phyloP scores from a whole-genome alignment of 2,113 vertebrate species.

The Oreocharis arfaki region DNA sequence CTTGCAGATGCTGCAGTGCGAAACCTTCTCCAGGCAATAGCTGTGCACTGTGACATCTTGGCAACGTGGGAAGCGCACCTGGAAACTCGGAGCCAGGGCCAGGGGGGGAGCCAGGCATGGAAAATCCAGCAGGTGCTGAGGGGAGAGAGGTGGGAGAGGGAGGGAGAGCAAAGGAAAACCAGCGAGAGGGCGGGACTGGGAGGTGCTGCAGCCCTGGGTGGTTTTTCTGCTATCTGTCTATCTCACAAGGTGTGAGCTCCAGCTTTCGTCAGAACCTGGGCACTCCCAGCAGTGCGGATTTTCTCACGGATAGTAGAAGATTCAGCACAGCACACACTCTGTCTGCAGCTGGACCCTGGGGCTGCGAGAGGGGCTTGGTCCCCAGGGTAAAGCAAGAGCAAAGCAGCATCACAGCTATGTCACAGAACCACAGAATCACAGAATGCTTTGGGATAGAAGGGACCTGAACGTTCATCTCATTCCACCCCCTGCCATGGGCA shows the following conservation, averaged over 20 bases:
- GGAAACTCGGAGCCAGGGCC: neutral
- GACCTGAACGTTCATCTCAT: neutral
- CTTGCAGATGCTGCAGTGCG: neutral
- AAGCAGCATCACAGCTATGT: neutral
- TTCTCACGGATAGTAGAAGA: neutral
- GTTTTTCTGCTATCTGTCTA: neutral
- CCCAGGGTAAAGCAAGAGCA: neutral
- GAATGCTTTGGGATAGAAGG: neutral
- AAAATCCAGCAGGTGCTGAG: neutral
- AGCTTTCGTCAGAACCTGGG: neutral
- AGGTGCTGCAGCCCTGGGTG: neutral
- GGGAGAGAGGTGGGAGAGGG: neutral
- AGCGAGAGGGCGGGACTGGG: accelerated
- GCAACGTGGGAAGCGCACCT: neutral
- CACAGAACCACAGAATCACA: neutral
- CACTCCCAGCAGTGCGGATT: neutral
- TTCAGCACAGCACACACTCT: neutral
- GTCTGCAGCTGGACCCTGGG: neutral
- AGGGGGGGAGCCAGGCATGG: neutral
- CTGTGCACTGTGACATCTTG: neutral
- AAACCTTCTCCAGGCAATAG: neutral
- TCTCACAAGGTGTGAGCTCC: neutral
- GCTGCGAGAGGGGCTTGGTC: neutral
- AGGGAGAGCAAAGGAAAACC: neutral
- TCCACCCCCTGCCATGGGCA: neutral